A percentile compares a stretch with the other conserved stretches of the same genome.
phyloP scores from a whole-genome alignment of 1,140 invertebrate species.

The Drosophila melanica region DNA sequence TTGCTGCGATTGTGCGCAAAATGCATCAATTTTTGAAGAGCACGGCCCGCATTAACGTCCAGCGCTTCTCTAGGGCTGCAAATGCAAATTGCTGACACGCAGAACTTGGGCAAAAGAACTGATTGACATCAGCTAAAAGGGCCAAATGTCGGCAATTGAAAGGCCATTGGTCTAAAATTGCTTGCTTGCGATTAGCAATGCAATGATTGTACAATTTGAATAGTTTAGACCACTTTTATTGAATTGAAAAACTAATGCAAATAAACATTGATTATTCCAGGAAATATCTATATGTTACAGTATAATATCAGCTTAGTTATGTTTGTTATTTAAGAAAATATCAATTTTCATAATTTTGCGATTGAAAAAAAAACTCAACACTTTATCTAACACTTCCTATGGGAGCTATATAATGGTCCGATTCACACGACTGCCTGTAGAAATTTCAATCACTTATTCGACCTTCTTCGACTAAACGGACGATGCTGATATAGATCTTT shows the following conservation, averaged over 20 bases:
- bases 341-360: too few species aligned
- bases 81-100: slow-evolving; percentile 66
- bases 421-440: too few species aligned
- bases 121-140: slow-evolving; percentile 39
- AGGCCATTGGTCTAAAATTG: slow-evolving; percentile 15
- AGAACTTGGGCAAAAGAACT: slow-evolving; percentile 19
- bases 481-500: too few species aligned
- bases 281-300: not conserved
- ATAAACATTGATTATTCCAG: not conserved
- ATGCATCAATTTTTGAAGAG: slow-evolving; percentile 50
- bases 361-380: too few species aligned
- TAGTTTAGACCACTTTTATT: not conserved
- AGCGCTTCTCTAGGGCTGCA: slow-evolving; percentile 21
- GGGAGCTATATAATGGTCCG: too few species aligned
- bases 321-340: too few species aligned
- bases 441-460: too few species aligned
- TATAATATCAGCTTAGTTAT: too few species aligned
- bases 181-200: slow-evolving; percentile 2
- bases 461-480: too few species aligned
- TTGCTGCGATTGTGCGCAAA: slow-evolving; percentile 31
- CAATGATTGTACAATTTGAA: not conserved
- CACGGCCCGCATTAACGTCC: slow-evolving; percentile 53
- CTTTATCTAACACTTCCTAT: too few species aligned
- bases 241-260: not conserved
- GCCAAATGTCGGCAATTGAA: slow-evolving; percentile 21